Conservation (phyloP, 2,888 invertebrate genomes). For the Anoncus sp. region DNA sequence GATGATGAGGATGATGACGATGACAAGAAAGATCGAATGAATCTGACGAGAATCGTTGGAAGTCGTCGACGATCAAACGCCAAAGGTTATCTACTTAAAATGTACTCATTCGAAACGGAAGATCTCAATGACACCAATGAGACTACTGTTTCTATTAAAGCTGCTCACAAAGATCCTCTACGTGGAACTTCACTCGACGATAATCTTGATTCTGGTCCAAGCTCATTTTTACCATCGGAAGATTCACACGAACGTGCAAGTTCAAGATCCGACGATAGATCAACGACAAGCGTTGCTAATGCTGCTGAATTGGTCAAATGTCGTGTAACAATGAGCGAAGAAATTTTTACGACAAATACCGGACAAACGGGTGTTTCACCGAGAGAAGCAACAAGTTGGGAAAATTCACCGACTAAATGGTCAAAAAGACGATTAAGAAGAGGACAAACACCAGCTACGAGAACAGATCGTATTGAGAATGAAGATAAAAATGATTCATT, state of each 20-base stretch:
- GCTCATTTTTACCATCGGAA: conserved; percentile 74
- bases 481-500: too few species aligned
- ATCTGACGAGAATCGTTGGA: not conserved
- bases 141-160: conserved; percentile 58
- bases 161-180: conserved; percentile 72
- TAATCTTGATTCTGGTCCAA: conserved; percentile 76
- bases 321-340: conserved; percentile 80
- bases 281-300: conserved; percentile 59
- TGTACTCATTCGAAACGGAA: conserved; percentile 81
- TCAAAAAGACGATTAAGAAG: conserved; percentile 56
- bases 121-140: conserved; percentile 72
- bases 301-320: conserved; percentile 76
- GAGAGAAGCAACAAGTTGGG: conserved; percentile 74
- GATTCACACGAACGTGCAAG: conserved; percentile 59
- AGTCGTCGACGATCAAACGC: conserved; percentile 74
- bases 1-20: conserved; percentile 24
- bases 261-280: conserved; percentile 63
- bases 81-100: conserved; percentile 79
- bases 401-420: conserved; percentile 72
- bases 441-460: too few species aligned
- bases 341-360: conserved; percentile 73
- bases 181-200: conserved; percentile 77
- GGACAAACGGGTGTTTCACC: conserved; percentile 68
- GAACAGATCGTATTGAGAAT: too few species aligned
- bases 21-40: conserved; percentile 45